Base-by-base conservation (phyloP, 2,113 vertebrate species). In the Euleptes europaea region DNA sequence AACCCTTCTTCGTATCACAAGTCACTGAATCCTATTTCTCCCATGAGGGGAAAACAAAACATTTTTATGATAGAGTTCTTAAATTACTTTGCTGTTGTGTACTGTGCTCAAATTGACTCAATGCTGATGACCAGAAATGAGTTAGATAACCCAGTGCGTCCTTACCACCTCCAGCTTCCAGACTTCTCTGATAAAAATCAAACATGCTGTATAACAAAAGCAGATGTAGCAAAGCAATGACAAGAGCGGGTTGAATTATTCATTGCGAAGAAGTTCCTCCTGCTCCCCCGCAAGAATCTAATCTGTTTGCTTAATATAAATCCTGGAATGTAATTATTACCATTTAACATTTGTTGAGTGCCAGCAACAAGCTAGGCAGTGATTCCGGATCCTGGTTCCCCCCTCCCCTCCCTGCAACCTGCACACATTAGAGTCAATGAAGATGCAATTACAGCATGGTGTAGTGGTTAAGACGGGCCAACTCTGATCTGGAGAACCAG, bases 211-310 rank as follows among this genome's bases (percentile, higher is more conserved):
- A 66, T 75, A 84, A 31, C 74, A 86, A 69, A 69, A 90, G 72
- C 69, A 60, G 0, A 0, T 19, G 67, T 66, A 60, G 44, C 65
- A 87, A 40, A 87, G 72, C 60, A 78, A 35, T 19, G 82, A 81
- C 67, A 74, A 84, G 67, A 60, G 54, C 31, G 0, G 74, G n/a
- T 40, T 90, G 86, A 90, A 90, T 93, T 89, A 89, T 86, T 91
- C 88, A 90, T 81, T 77, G 38, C 0, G 65, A 84, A 40, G 54
- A 23, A 38, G 60, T 21, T 35, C 70, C 35, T 40, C 10, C 70
- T 26, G 17, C 70, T 26, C 38, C 14, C 0, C 65, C 1, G 26
- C 80, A 84, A 86, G 69, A 84, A 88, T 70, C 47, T 79, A 73
- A 40, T 33, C 42, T 76, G 33, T 44, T 0, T 0, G 86, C 54